Base-by-base conservation (phyloP, 35 echinoderm and acorn worm species). In the Heliocidaris tuberculata region DNA sequence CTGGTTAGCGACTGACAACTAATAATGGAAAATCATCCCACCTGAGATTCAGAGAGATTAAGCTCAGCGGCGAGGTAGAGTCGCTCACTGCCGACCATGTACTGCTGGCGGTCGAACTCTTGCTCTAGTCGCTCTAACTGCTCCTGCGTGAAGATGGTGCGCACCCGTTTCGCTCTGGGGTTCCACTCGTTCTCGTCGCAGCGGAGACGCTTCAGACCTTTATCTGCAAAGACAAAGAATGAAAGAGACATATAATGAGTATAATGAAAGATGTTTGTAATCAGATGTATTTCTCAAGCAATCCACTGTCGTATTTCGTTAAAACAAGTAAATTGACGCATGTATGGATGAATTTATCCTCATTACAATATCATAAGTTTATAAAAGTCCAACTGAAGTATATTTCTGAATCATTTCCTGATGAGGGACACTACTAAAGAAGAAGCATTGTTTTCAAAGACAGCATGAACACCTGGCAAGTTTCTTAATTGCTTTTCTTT, bases 31-130 rank as follows among this genome's bases (percentile, higher is more conserved):
- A 56, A 13, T 56, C 52, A 13, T 27, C 65, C 27, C 65, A 97
- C 96, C 97, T 97, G 97, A 6, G 97, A 94, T 85, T 98, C 96
- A 6, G 97, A 96, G 2, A 98, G 95, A 12, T 98, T 94, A 35
- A 98, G 95, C 29, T 94, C 91, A 27, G 96, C 92, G 6, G 97
- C 97, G 30, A 98, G 85, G 60, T 95, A 95, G 2, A 95, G 61
- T 29, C 97, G 48, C 86, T 98, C 97, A 13, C 94, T 92, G 5
- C 97, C 97, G 17, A 98, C 97, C 97, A 98, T 97, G 78, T 98
- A 98, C 88, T 98, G 97, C 92, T 98, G 96, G 7, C 95, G 89
- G 17, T 94, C 52, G 94, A 98, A 98, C 42, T 97, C 97, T 27
- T 94, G 95, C 54, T 98, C 97, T 47, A 98, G 94, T 17, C 97